Conservation (phyloP, 2,113 vertebrate species). For the Felis chaus region DNA sequence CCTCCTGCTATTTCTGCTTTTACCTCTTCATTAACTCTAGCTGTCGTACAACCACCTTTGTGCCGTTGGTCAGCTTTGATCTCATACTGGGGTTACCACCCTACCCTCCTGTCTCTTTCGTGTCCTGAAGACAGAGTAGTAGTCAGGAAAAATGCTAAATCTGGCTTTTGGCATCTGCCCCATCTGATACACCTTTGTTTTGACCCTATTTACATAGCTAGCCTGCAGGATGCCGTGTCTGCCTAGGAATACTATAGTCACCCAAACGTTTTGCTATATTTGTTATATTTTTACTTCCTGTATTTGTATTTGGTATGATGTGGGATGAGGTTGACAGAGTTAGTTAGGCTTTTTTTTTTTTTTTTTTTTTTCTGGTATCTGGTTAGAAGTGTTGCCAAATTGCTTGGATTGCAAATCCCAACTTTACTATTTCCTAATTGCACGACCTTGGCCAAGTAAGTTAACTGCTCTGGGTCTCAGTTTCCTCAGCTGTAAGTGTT, state of each 20-base stretch:
- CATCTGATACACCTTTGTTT: background rate
- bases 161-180: background rate
- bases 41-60: background rate
- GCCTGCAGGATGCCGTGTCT: background rate
- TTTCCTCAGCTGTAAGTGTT: constrained; percentile 39
- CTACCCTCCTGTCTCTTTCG: background rate
- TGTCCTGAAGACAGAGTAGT: background rate
- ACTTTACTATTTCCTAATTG: constrained; percentile 22
- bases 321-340: background rate
- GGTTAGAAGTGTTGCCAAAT: background rate
- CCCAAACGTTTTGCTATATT: background rate
- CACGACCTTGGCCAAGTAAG: background rate
- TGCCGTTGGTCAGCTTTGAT: background rate
- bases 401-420: constrained; percentile 1
- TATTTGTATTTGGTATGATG: constrained; percentile 13
- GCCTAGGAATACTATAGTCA: background rate
- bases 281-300: background rate
- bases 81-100: background rate
- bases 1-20: background rate
- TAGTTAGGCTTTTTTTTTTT: background rate
- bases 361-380: background rate
- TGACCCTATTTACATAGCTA: background rate
- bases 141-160: background rate
- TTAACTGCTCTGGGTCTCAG: background rate
- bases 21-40: background rate